phyloP scores from a whole-genome alignment of 92 coral and sea anemone species.

The Bergia puertoricense region DNA sequence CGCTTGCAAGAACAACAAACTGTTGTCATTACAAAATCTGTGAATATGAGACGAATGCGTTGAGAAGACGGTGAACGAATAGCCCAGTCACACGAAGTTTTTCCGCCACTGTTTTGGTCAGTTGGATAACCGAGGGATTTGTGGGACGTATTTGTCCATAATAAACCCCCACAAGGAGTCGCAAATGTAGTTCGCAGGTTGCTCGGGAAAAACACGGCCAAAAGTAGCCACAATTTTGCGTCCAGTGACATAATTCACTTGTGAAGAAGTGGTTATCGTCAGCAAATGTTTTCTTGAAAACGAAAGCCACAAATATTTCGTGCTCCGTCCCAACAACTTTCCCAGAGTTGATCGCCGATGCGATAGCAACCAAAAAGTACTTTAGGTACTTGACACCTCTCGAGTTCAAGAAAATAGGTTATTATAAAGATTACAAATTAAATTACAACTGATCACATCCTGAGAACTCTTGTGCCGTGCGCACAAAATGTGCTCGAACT shows the following conservation, averaged over 20 bases:
- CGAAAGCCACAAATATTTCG: not conserved
- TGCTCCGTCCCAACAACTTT: not conserved
- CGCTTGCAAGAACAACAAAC: constrained; percentile 87
- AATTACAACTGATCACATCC: constrained; percentile 19
- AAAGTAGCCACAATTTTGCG: constrained; percentile 18
- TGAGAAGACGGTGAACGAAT: constrained; percentile 63
- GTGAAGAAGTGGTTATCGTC: not conserved
- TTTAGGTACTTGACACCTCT: constrained; percentile 48
- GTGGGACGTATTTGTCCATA: constrained; percentile 26
- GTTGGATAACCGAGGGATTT: constrained; percentile 72
- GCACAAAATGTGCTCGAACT: not conserved
- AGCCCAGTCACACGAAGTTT: constrained; percentile 71
- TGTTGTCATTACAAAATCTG: constrained; percentile 80
- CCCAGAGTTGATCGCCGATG: constrained; percentile 19
- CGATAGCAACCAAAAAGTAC: constrained; percentile 24
- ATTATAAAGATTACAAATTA: constrained; percentile 27
- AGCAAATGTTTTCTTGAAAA: not conserved
- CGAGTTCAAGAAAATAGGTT: constrained; percentile 39
- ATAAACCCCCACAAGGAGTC: constrained; percentile 33
- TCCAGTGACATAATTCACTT: constrained; percentile 9
- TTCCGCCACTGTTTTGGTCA: constrained; percentile 59
- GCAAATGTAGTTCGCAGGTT: constrained; percentile 2
- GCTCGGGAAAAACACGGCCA: constrained; percentile 25
- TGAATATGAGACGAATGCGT: constrained; percentile 78
- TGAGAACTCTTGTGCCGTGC: not conserved